These are phyloP conservation scores for Chaunax sp. DNA, from an alignment of 2,797 vertebrate species.

Conservation along the genomic window DNA sequence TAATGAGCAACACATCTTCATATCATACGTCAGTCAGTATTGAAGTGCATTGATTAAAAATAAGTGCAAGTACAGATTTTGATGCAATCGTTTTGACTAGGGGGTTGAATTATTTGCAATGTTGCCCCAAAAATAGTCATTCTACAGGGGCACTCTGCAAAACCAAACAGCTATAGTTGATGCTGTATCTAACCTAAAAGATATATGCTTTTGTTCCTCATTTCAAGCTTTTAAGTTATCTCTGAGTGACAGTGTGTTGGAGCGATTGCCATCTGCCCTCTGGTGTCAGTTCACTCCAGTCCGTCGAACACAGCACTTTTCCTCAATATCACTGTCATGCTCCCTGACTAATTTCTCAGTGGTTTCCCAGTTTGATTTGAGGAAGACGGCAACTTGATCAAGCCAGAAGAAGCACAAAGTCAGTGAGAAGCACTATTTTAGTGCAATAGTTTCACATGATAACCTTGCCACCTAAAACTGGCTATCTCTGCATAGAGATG, in stretches of 20 bases:
- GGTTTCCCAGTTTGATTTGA: constrained; percentile 67
- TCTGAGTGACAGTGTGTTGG: constrained; percentile 73
- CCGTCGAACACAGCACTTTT: constrained; percentile 63
- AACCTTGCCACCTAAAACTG: constrained; percentile 78
- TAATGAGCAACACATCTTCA: constrained; percentile 83
- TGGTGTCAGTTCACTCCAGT: constrained; percentile 70
- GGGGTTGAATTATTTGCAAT: constrained; percentile 82
- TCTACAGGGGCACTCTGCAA: constrained; percentile 78
- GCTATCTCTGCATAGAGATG: constrained; percentile 82
- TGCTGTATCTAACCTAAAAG: constrained; percentile 85
- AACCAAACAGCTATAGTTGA: constrained; percentile 80
- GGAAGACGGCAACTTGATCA: constrained; percentile 74
- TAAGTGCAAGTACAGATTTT: constrained; percentile 87
- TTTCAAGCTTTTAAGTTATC: constrained; percentile 77
- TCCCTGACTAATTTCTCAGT: constrained; percentile 76
- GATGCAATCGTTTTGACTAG: constrained; percentile 85
- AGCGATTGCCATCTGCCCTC: constrained; percentile 67
- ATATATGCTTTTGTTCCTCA: constrained; percentile 75
- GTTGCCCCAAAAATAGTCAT: constrained; percentile 76
- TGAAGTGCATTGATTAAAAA: constrained; percentile 87
- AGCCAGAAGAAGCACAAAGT: constrained; percentile 78
- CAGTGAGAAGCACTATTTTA: constrained; percentile 86
- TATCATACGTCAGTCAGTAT: constrained; percentile 83
- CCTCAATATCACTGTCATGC: constrained; percentile 68
- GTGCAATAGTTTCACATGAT: constrained; percentile 83